Conservation (phyloP, 1,140 invertebrate genomes). For the Lucilia sericata region DNA sequence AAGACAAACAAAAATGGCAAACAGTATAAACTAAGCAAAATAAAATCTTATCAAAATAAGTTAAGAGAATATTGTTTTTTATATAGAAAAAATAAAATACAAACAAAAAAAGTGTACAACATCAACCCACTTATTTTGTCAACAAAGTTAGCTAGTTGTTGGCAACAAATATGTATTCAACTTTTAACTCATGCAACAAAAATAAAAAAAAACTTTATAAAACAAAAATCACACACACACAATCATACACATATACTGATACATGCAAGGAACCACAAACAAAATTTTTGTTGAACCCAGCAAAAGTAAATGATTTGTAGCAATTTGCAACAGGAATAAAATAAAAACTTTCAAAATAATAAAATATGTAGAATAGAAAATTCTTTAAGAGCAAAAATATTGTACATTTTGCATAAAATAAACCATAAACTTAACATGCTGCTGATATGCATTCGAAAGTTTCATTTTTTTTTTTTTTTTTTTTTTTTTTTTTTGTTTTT, state of each 20-base stretch:
- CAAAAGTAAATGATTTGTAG: no score
- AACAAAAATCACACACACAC: not conserved
- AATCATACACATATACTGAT: not conserved
- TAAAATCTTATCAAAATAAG: not conserved
- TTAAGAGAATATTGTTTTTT: not conserved
- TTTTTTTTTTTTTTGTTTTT: no score
- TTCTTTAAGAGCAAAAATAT: not conserved
- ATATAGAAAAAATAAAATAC: not conserved
- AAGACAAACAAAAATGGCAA: not conserved
- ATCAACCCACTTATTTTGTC: slow-evolving; percentile 1
- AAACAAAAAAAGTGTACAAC: not conserved
- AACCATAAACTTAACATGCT: not conserved
- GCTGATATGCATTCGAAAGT: no score
- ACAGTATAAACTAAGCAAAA: not conserved
- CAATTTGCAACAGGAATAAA: not conserved
- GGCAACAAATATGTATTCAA: not conserved
- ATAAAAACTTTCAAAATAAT: not conserved
- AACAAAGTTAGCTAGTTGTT: not conserved
- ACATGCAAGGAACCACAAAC: no score
- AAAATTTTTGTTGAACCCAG: no score
- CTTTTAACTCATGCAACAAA: not conserved
- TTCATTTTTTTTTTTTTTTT: no score
- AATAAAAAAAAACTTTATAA: not conserved
- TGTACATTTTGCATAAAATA: not conserved
- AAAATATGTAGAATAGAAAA: not conserved